Percentiles rank a stretch among this genome's conserved stretches.
Conservation (phyloP, 2,797 vertebrate genomes). For the Lepus oiostolus region DNA sequence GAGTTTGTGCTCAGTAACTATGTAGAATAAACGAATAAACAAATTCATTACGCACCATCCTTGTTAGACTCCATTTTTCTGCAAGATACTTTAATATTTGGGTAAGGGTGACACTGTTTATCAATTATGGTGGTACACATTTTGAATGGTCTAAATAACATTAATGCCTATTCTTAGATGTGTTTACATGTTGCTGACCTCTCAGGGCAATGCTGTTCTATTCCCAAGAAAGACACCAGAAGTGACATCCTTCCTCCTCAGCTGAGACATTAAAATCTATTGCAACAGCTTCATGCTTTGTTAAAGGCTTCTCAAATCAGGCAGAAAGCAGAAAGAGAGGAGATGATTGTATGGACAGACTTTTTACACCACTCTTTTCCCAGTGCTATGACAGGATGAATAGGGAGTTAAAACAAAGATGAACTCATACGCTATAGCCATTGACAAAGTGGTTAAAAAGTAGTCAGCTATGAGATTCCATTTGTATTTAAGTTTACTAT, state of each 20-base stretch:
- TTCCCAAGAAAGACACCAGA: conserved; percentile 20
- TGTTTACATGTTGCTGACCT: not conserved
- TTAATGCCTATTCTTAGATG: not conserved
- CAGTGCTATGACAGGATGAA: conserved; percentile 39
- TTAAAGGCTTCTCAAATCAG: conserved; percentile 30
- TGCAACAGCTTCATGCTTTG: not conserved
- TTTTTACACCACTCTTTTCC: not conserved
- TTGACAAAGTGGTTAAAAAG: conserved; percentile 38
- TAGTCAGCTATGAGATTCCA: conserved; percentile 55
- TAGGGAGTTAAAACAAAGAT: conserved; percentile 43
- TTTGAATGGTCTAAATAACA: not conserved
- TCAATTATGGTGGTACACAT: not conserved
- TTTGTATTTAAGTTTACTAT: conserved; percentile 58
- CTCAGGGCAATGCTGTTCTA: not conserved
- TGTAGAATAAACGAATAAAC: not conserved
- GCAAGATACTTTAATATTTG: conserved; percentile 18
- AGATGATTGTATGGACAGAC: not conserved
- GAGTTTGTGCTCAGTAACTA: not conserved
- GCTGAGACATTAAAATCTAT: conserved; percentile 23
- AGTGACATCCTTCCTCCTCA: not conserved
- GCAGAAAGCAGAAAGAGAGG: not conserved
- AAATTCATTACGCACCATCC: not conserved
- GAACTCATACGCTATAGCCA: not conserved
- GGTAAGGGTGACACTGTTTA: not conserved
- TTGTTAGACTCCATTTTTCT: conserved; percentile 20